phyloP scores from a whole-genome alignment of 2,888 invertebrate genomes.

The Drosophila glabriapex region DNA sequence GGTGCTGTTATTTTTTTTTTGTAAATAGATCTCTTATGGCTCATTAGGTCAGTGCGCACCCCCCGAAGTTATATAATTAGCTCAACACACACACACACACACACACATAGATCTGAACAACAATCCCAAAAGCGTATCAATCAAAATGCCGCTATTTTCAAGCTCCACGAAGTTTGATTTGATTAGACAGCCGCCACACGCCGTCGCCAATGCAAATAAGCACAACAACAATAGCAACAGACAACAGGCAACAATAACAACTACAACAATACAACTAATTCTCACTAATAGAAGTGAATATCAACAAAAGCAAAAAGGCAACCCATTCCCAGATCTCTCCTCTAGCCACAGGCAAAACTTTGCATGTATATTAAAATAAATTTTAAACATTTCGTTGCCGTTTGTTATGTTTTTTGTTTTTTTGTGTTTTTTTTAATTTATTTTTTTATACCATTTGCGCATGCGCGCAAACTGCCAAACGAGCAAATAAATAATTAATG shows the following conservation, averaged over 20 bases:
- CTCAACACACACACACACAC: conserved; percentile 17
- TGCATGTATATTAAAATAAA: conserved; percentile 63
- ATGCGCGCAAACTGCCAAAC: conserved; percentile 80
- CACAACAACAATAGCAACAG: conserved; percentile 18
- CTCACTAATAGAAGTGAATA: conserved; percentile 66
- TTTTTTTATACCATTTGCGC: conserved; percentile 74
- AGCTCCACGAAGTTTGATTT: conserved; percentile 65
- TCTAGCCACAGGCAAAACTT: conserved; percentile 50
- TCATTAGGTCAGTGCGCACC: conserved; percentile 68
- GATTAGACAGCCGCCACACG: conserved; percentile 77
- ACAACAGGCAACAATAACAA: conserved; percentile 11
- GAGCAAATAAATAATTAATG: conserved; percentile 81
- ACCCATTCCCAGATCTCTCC: conserved; percentile 25
- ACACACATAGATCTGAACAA: conserved; percentile 9
- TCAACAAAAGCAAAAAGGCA: conserved; percentile 24
- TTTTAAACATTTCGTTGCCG: conserved; percentile 69
- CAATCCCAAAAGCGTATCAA: conserved; percentile 54
- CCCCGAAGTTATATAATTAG: conserved; percentile 69
- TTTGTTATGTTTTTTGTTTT: conserved; percentile 26
- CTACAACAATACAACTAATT: conserved; percentile 64
- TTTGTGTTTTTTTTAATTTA: conserved; percentile 8
- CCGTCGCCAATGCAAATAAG: conserved; percentile 62
- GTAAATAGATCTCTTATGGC: conserved; percentile 60
- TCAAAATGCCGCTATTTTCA: conserved; percentile 74
- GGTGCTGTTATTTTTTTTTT: conserved; percentile 14